Base-by-base conservation (phyloP, 1,140 invertebrate species). In the Drosophila willistoni region DNA sequence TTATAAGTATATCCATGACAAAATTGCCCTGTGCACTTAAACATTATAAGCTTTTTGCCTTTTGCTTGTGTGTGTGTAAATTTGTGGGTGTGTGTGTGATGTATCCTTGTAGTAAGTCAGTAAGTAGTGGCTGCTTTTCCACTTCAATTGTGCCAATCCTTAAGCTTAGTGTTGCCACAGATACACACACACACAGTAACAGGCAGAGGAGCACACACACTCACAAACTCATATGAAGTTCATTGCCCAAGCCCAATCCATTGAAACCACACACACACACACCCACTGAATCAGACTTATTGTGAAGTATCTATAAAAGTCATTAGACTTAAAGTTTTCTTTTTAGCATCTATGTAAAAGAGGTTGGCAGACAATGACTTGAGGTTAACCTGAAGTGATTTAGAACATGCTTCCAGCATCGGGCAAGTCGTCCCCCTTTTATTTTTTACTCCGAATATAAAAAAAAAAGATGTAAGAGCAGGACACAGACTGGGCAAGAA, bases 251-350 rank as follows among this genome's bases (percentile, higher is more conserved):
- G 74, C 34, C n/a, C n/a, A 51, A 22, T 51, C 44, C 17, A 51
- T 7, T 22, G 44, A 51, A 51, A 51, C 44, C 41, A 67, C 22
- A 47, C 17, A 64, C 10, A 62, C 9, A 33, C 19, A 25, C 29
- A 42, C 19, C 59, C 13, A n/a, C 56, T 59, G 34, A 19, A 36
- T 34, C 4, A 33, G 42, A 66, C 66, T 69, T 64, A 70, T 64
- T 71, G 73, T 63, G 25, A 77, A 82, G 76, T 79, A 71, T 70
- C 68, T 64, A 80, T 79, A 83, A 79, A 86, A 79, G 76, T 83
- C 77, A 87, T 83, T 86, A 77, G 73, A 73, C 82, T 85, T 85
- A 67, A 75, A 85, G 82, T 81, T 81, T 80, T 77, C 54, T 55
- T 56, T 73, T 7, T 29, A 64, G 7, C 44, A 51, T 51, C 44